Evolutionary conservation across 2,797 vertebrate genomes (phyloP), one percentile per base, ranked within the genome.

Genomic region (Rousettus madagascariensis): DNA sequence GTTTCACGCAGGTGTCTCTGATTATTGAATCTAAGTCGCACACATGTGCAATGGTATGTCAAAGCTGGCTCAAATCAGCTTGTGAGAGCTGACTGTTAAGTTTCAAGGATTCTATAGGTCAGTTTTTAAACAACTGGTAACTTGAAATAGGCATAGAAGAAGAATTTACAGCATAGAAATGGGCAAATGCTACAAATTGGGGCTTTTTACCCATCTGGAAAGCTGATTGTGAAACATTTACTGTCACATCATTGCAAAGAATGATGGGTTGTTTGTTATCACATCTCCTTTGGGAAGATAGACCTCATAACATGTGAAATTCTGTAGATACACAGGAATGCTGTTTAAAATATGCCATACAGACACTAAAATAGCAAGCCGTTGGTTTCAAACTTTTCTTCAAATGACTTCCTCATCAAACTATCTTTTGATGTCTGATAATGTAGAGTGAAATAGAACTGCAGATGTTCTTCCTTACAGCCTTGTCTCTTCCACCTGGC

Each of bases 381-480:
- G 85, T 71, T 71, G 65, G 57, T 95, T 96, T 95, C 92, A 96
- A 82, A 33, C 28, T 96, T 97, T 94, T 74, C 95, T 95, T 91
- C 92, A 53, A 36, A 82, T 91, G 87, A 38, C 51, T 97, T 80
- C 80, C 71, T 97, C 96, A 83, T 97, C 96, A 96, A 17, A 97
- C 95, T 97, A 96, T 97, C 95, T 96, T 98, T 95, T 96, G 75
- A 94, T 97, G 93, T 91, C 97, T 96, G 93, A 82, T 92, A 95
- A 89, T 86, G 95, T 78, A 91, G 96, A 95, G 85, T 96, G 92
- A 98, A 93, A 93, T 53, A 96, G 96, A 97, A 97, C 51, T 92
- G 75, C 92, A 96, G 96, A 75, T 1, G 19, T 49, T 96, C 19
- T 75, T 87, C 91, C 97, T 97, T 98, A 97, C 72, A 97, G 95